A percentile compares a stretch with the other conserved stretches of the same genome.
Evolutionary conservation across 2,113 vertebrate genomes (phyloP).

Genomic region (Pampusana beccarii): DNA sequence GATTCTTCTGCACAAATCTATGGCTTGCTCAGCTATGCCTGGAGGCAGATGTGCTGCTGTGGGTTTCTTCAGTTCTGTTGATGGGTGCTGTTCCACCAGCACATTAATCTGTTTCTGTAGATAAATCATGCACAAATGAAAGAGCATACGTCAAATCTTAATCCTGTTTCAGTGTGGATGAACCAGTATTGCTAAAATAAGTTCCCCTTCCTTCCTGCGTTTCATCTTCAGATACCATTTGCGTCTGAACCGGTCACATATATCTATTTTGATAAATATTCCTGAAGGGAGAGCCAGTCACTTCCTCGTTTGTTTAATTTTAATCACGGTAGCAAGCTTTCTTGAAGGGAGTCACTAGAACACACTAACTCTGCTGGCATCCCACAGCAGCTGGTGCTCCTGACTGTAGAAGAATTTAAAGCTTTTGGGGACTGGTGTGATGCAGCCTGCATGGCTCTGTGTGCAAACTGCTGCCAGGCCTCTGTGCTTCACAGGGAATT

Average conservation of each 20-base stretch:
- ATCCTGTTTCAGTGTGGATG: background rate
- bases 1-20: background rate
- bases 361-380: background rate
- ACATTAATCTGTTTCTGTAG: slow-evolving; percentile 44
- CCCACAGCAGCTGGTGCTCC: background rate
- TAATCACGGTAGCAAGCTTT: background rate
- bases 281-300: background rate
- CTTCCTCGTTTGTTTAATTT: background rate
- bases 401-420: background rate
- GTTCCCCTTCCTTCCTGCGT: background rate
- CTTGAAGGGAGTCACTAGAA: background rate
- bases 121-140: slow-evolving; percentile 55
- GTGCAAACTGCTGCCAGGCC: background rate
- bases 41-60: background rate
- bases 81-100: background rate
- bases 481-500: background rate
- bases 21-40: background rate
- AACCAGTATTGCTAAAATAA: slow-evolving; percentile 45
- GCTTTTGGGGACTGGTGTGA: background rate
- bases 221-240: background rate
- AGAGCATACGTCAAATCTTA: background rate
- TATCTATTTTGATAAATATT: slow-evolving; percentile 9
- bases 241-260: background rate
- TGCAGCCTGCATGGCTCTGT: background rate
- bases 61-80: background rate